phyloP scores from a whole-genome alignment of 2,113 vertebrate genomes.

The Pseudopodoces humilis region DNA sequence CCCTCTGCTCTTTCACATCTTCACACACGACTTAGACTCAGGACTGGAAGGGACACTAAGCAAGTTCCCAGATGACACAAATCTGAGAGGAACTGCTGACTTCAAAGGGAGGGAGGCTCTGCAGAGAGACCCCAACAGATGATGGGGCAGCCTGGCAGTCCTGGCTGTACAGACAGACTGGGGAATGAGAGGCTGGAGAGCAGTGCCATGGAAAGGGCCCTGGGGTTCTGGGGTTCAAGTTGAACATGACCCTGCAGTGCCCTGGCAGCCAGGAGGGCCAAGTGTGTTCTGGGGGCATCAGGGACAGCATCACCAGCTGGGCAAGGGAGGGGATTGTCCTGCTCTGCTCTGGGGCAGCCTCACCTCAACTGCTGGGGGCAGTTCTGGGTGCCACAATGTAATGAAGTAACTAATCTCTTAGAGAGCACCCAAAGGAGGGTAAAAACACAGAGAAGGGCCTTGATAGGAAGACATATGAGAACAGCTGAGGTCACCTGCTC shows the following conservation, averaged over 20 bases:
- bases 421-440: neutral
- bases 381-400: accelerated
- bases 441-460: accelerated
- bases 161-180: neutral
- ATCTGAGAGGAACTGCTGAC: neutral
- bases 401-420: neutral
- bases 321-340: neutral
- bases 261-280: neutral
- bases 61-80: neutral
- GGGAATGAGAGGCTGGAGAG: neutral
- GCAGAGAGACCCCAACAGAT: no score
- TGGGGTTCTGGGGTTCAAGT: neutral
- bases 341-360: neutral
- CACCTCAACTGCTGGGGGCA: neutral
- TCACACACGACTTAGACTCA: neutral
- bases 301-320: neutral
- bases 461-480: no score
- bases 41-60: neutral
- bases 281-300: neutral
- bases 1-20: neutral
- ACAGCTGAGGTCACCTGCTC: no score
- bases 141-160: neutral
- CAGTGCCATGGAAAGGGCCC: neutral
- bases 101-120: no score
- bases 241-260: neutral